These are phyloP conservation scores for Podiceps cristatus DNA, from an alignment of 2,113 vertebrate genomes.

Conservation along the genomic window DNA sequence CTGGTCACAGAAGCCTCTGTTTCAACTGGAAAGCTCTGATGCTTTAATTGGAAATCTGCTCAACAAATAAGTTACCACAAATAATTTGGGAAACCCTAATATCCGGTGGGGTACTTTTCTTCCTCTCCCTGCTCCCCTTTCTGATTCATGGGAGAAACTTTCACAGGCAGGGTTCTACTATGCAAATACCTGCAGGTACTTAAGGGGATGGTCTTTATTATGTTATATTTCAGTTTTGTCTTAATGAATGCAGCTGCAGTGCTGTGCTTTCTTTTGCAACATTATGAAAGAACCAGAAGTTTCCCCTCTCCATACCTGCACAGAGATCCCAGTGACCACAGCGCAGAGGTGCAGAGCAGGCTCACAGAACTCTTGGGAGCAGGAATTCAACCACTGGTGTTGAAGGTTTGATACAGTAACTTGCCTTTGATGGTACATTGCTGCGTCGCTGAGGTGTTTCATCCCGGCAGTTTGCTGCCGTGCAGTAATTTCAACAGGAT, in stretches of 20 bases:
- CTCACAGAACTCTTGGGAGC: not conserved
- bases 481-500: not conserved
- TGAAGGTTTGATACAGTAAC: not conserved
- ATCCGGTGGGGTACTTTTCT: not conserved
- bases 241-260: not conserved
- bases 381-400: not conserved
- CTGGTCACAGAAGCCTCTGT: not conserved
- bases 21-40: not conserved
- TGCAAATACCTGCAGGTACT: not conserved
- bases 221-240: not conserved
- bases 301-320: not conserved
- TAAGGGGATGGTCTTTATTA: not conserved
- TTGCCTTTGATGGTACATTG: not conserved
- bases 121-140: not conserved
- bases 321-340: not conserved
- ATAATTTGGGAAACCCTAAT: accelerated
- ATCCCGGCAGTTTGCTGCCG: too few species aligned
- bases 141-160: not conserved
- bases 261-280: not conserved
- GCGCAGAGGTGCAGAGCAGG: not conserved
- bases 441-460: not conserved
- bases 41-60: not conserved
- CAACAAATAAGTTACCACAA: not conserved
- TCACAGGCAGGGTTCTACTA: not conserved
- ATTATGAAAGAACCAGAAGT: not conserved